phyloP scores from a whole-genome alignment of 1,140 invertebrate genomes.

The Drosophila micromelanica region DNA sequence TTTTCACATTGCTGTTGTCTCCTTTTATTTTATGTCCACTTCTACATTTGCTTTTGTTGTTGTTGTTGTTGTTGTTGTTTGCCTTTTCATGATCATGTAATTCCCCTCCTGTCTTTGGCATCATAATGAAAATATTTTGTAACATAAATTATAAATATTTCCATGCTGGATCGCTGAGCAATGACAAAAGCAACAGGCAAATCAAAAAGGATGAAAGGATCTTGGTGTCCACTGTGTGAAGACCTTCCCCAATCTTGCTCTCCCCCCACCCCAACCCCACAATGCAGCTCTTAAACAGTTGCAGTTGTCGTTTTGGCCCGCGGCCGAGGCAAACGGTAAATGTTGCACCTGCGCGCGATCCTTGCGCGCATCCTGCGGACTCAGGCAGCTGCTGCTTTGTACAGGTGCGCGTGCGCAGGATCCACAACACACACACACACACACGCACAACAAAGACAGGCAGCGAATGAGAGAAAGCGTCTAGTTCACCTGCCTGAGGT shows the following conservation, averaged over 20 bases:
- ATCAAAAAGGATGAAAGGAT: conserved; percentile 15
- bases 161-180: conserved; percentile 8
- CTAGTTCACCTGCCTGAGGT: not conserved
- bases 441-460: conserved; percentile 9
- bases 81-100: conserved; percentile 39
- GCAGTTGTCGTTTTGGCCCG: conserved; percentile 30
- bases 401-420: conserved; percentile 70
- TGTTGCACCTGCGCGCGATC: conserved; percentile 71
- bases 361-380: conserved; percentile 48
- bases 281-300: conserved; percentile 8
- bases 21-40: too few species aligned
- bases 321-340: conserved; percentile 67
- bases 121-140: conserved; percentile 70
- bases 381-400: conserved; percentile 54
- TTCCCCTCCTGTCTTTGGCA: not conserved
- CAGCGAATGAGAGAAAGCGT: conserved; percentile 1
- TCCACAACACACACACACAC: not conserved
- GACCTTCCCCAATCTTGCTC: not conserved
- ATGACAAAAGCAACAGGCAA: conserved; percentile 27
- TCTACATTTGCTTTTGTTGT: too few species aligned
- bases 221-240: not conserved
- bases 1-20: conserved; percentile 3
- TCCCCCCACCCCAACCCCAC: too few species aligned
- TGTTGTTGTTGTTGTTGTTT: not conserved
- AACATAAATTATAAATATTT: conserved; percentile 71